These are phyloP conservation scores for Nasonia vitripennis DNA, from an alignment of 1,140 invertebrate species.

Conservation along the genomic window DNA sequence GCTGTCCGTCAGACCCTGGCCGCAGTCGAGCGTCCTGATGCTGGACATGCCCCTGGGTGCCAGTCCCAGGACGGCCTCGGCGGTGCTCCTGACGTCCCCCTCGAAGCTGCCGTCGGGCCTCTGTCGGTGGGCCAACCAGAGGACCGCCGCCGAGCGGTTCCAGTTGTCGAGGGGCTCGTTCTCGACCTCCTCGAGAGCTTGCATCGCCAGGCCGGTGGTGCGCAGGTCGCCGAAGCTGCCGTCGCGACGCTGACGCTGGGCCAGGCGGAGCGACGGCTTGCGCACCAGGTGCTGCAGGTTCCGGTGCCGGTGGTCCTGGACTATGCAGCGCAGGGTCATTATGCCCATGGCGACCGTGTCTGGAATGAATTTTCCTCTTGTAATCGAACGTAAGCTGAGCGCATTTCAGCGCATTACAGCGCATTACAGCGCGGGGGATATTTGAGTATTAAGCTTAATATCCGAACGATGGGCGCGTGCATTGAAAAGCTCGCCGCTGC, in stretches of 20 bases:
- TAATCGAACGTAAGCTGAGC: too few relatives aligned
- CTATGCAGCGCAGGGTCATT: slow-evolving; percentile 87
- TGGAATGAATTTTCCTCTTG: slow-evolving; percentile 57
- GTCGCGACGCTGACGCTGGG: slow-evolving; percentile 84
- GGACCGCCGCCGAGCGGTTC: slow-evolving; percentile 84
- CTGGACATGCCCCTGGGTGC: slow-evolving; percentile 81
- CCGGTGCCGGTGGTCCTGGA: slow-evolving; percentile 87
- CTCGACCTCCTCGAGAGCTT: slow-evolving; percentile 84
- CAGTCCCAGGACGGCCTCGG: slow-evolving; percentile 84
- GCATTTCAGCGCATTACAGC: too few relatives aligned
- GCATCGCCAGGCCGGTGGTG: slow-evolving; percentile 86
- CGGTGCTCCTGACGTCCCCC: slow-evolving; percentile 82
- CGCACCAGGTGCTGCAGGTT: slow-evolving; percentile 86
- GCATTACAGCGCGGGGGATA: too few relatives aligned
- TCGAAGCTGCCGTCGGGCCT: slow-evolving; percentile 85
- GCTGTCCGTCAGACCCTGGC: slow-evolving; percentile 72
- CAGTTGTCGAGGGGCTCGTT: slow-evolving; percentile 79
- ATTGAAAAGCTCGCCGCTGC: too few relatives aligned
- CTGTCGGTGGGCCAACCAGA: slow-evolving; percentile 84
- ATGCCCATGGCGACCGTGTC: slow-evolving; percentile 91
- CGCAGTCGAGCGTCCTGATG: slow-evolving; percentile 82
- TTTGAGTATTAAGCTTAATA: too few relatives aligned
- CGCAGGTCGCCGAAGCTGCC: slow-evolving; percentile 89
- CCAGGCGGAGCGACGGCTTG: slow-evolving; percentile 83
- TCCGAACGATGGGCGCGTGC: too few relatives aligned